These are phyloP conservation scores for Myotis brandtii DNA, from an alignment of 2,113 vertebrate genomes.

Conservation along the genomic window DNA sequence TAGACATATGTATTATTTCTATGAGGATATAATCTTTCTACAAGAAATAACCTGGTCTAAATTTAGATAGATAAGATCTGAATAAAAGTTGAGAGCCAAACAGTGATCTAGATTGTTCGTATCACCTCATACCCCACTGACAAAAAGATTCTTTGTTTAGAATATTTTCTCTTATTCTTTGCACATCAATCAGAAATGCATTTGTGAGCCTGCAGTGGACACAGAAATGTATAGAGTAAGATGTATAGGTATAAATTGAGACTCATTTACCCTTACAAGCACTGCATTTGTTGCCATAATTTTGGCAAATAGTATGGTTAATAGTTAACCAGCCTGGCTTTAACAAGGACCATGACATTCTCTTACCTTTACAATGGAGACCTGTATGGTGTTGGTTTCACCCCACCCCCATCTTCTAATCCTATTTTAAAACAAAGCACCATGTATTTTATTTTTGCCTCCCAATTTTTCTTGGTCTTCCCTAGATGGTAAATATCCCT, in stretches of 20 bases:
- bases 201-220: not conserved
- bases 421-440: not conserved
- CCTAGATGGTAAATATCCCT: not conserved
- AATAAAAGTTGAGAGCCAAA: not conserved
- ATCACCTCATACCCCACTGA: accelerated
- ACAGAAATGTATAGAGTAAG: not conserved
- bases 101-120: not conserved
- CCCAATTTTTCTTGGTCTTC: not conserved
- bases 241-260: not conserved
- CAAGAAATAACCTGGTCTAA: not conserved
- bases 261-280: accelerated
- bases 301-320: not conserved
- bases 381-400: not conserved
- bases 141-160: not conserved
- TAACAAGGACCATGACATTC: not conserved
- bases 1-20: not conserved
- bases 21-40: not conserved
- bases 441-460: not conserved
- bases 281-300: not conserved
- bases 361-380: not conserved
- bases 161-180: not conserved
- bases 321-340: not conserved
- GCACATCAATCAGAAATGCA: not conserved
- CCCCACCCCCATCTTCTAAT: not conserved
- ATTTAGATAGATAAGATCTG: not conserved